Evolutionary conservation across 37 sponge, comb jelly and placozoan genomes (phyloP).

Genomic region (Eunapius fragilis): DNA sequence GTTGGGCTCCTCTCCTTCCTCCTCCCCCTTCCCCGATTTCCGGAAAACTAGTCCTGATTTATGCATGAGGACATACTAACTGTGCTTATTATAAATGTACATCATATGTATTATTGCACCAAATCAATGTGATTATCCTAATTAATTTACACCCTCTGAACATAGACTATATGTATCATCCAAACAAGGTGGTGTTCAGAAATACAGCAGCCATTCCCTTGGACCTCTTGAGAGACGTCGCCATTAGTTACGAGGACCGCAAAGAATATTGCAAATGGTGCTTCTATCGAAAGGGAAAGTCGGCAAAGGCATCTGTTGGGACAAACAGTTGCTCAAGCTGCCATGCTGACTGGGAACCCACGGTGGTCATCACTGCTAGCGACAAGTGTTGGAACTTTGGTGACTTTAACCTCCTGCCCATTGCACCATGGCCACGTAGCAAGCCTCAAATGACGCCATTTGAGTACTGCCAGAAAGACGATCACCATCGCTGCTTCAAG

Average conservation of each 20-base stretch:
- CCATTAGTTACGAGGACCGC: conserved; percentile 12
- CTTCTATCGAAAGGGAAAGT: conserved; percentile 24
- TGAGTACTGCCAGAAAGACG: conserved; percentile 65
- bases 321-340: conserved; percentile 22
- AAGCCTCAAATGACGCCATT: conserved; percentile 32
- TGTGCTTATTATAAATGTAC: too few species aligned
- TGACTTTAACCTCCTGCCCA: conserved; percentile 40
- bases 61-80: too few species aligned
- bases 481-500: conserved; percentile 67
- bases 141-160: not conserved
- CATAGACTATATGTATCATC: conserved; percentile 28
- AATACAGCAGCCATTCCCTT: conserved; percentile 25
- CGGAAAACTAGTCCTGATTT: too few species aligned
- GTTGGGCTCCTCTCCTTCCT: too few species aligned
- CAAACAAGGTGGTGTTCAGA: not conserved
- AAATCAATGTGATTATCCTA: not conserved
- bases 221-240: conserved; percentile 34
- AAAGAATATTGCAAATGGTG: conserved; percentile 60
- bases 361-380: conserved; percentile 56
- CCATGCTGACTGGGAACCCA: conserved; percentile 23
- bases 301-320: not conserved
- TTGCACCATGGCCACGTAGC: conserved; percentile 42
- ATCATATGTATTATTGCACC: too few species aligned
- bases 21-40: too few species aligned
- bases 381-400: conserved; percentile 64